A percentile compares a stretch with the other conserved stretches of the same genome.
phyloP scores from a whole-genome alignment of 2,888 invertebrate genomes.

The Apotomis capreana region DNA sequence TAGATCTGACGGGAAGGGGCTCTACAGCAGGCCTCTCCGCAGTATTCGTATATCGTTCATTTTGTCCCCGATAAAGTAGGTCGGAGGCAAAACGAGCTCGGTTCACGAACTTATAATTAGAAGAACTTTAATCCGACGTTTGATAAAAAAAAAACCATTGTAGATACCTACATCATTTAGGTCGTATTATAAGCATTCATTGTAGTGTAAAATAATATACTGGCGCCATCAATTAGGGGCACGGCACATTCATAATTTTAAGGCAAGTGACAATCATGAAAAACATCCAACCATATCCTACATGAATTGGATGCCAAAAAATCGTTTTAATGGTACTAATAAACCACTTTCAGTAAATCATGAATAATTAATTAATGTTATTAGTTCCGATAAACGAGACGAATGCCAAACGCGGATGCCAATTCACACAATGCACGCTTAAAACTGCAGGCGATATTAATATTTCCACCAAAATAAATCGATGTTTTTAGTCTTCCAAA shows the following conservation, averaged over 20 bases:
- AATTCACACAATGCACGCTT: slow-evolving; percentile 6
- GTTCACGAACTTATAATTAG: background rate
- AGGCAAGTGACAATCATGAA: too few relatives aligned
- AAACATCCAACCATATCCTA: too few relatives aligned
- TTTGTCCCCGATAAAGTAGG: slow-evolving; percentile 4
- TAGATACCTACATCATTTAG: too few relatives aligned
- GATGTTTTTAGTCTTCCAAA: background rate
- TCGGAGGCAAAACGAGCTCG: slow-evolving; percentile 3
- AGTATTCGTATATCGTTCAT: background rate
- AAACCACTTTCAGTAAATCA: background rate
- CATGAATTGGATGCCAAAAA: too few relatives aligned
- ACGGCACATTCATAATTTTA: too few relatives aligned
- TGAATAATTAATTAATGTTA: background rate
- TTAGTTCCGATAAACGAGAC: background rate
- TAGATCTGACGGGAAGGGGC: background rate
- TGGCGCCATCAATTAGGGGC: too few relatives aligned
- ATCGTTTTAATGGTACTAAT: too few relatives aligned
- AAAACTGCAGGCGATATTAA: background rate
- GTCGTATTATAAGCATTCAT: too few relatives aligned
- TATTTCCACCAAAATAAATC: background rate
- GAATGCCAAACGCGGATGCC: slow-evolving; percentile 1
- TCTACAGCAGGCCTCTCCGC: background rate
- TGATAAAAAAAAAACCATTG: background rate
- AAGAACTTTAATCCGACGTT: slow-evolving; percentile 7
- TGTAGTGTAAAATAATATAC: too few relatives aligned